Base-by-base conservation (phyloP, 1,140 invertebrate species). In the Aphaenogaster ashmeadi region DNA sequence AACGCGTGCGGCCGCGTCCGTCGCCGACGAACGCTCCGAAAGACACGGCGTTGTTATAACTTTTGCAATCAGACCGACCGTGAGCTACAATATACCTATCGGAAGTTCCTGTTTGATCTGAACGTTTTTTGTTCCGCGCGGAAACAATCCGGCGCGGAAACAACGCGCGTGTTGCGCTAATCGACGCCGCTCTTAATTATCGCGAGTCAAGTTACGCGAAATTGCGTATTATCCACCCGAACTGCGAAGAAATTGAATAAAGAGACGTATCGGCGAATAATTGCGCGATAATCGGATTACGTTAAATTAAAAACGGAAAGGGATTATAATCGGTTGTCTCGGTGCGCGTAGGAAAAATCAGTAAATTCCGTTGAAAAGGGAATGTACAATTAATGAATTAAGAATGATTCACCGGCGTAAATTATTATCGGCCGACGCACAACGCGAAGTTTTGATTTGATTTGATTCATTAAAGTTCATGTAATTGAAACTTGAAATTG, bases 401-500 rank as follows among this genome's bases (percentile, higher is more conserved):
- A 81, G 41, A 60, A 74, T 50, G 9, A 74, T 52, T 60, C 44
- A 74, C 13, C 62, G 62, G 5, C 64, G 8, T 21, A 58, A 47
- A 67, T 44, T 83, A 74, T 60, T 58, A 60, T 58, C 36, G 44
- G 27, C 54, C 54, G 36, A 41, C 56, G 11, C 36, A 38, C 36
- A 44, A 78, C 74, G 41, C 21, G 13, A 67, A 81, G 75, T 78
- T 62, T 81, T 54, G 64, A 56, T 71, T 81, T 56, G 27, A 84
- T 75, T 74, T 60, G 69, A 60, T 60, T 84, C 54, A 84, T 84
- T 84, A 84, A 75, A 74, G 69, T 84, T 60, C 52, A 36, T 50
- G 80, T 84, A 75, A 84, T 84, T 84, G 80, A 84, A 84, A 84
- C 80, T 84, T 75, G 80, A 54, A 84, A 84, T 84, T 58, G 69